Percentiles rank a stretch among this genome's conserved stretches.
These are phyloP conservation scores for Otis tarda DNA, from an alignment of 2,113 vertebrate genomes.

Conservation along the genomic window DNA sequence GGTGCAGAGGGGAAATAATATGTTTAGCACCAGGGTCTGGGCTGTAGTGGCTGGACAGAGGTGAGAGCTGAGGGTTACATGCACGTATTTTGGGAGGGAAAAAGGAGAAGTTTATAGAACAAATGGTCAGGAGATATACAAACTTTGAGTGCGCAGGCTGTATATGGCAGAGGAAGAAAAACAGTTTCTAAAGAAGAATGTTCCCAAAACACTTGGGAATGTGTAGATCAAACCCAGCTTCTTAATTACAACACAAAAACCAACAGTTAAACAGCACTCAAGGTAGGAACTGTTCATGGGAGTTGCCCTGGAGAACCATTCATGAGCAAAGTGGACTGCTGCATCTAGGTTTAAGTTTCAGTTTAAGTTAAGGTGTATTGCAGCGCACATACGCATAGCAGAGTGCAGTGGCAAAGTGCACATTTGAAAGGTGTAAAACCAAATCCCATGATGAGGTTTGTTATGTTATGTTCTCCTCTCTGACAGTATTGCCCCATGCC, in stretches of 20 bases:
- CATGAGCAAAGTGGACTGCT: background rate
- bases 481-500: background rate
- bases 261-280: background rate
- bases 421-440: background rate
- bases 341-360: background rate
- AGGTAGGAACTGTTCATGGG: background rate
- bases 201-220: background rate
- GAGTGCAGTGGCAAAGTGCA: background rate
- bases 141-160: background rate
- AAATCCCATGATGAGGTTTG: background rate
- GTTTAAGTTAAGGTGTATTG: background rate
- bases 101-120: background rate
- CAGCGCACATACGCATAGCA: rapidly evolving
- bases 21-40: background rate
- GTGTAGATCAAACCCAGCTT: background rate
- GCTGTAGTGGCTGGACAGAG: background rate
- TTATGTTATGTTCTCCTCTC: background rate
- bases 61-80: background rate
- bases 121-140: background rate
- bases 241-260: background rate
- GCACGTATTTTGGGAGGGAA: background rate
- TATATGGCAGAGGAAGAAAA: background rate
- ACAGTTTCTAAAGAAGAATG: background rate
- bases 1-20: background rate
- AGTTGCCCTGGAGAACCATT: background rate